Percentiles rank a stretch among this genome's conserved stretches.
Conservation (phyloP, 2,113 vertebrate genomes). For the Chlorodrepanis virens region DNA sequence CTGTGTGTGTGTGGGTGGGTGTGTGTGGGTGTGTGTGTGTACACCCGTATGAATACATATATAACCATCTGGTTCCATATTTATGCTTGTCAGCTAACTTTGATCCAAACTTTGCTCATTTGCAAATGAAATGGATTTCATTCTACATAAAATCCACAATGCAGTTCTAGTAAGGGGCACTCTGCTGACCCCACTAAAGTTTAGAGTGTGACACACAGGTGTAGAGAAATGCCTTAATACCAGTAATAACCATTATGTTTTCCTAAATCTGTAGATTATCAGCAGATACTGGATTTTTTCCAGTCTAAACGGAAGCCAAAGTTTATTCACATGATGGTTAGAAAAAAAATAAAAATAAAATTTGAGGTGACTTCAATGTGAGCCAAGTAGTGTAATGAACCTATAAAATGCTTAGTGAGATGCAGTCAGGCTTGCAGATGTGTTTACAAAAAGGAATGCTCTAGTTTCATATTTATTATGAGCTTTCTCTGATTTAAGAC, state of each 20-base stretch:
- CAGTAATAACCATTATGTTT: neutral
- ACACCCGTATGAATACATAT: too few relatives aligned
- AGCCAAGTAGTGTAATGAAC: constrained; percentile 73
- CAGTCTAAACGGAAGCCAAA: constrained; percentile 62
- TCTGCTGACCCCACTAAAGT: neutral
- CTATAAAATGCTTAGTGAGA: constrained; percentile 77
- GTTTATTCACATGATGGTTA: constrained; percentile 56
- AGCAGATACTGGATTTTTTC: constrained; percentile 34
- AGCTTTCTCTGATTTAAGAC: constrained; percentile 72
- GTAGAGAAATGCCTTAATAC: neutral
- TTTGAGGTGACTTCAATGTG: constrained; percentile 76
- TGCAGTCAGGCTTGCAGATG: constrained; percentile 71
- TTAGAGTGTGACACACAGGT: neutral
- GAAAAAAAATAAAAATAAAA: constrained; percentile 66
- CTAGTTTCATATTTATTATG: constrained; percentile 71
- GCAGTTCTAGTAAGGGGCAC: neutral
- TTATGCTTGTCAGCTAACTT: neutral
- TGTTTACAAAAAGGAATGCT: constrained; percentile 71
- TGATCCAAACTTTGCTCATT: neutral
- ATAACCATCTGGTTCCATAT: neutral
- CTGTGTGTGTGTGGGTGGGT: fast-evolving
- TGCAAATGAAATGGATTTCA: neutral
- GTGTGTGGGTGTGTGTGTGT: too few relatives aligned
- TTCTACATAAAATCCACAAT: neutral
- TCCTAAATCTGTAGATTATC: constrained; percentile 9